phyloP scores from a whole-genome alignment of 2,888 invertebrate species.

The Petrolisthes cinctipes region DNA sequence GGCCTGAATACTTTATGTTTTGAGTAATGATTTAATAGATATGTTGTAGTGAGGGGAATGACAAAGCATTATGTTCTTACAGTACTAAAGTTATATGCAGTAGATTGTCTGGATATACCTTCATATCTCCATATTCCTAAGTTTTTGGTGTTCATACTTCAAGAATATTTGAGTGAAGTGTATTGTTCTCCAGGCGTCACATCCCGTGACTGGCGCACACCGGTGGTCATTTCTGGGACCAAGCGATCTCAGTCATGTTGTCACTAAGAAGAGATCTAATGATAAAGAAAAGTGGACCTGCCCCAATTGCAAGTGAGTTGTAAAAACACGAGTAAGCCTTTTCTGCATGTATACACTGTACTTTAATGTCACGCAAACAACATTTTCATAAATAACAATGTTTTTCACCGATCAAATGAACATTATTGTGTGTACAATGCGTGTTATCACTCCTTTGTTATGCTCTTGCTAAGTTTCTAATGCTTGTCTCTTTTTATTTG shows the following conservation, averaged over 20 bases:
- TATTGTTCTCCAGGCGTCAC: slow-evolving; percentile 22
- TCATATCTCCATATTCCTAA: not conserved
- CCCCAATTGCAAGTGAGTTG: slow-evolving; percentile 49
- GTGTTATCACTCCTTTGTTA: not conserved
- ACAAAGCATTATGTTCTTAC: not conserved
- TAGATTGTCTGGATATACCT: not conserved
- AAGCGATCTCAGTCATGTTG: slow-evolving; percentile 8
- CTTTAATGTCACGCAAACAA: not conserved
- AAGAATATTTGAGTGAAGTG: too few species aligned
- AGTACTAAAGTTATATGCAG: too few species aligned
- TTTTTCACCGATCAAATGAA: not conserved
- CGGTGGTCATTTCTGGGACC: slow-evolving; percentile 44
- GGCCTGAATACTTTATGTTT: not conserved
- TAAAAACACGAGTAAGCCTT: not conserved
- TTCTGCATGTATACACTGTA: not conserved
- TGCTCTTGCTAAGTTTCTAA: not conserved
- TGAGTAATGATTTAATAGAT: not conserved
- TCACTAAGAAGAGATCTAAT: slow-evolving; percentile 28
- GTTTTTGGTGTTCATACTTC: not conserved
- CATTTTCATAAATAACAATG: not conserved
- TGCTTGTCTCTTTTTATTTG: not conserved
- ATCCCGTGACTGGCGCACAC: slow-evolving; percentile 33
- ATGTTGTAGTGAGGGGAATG: not conserved
- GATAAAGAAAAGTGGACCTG: slow-evolving; percentile 50
- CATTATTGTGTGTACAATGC: not conserved